Base-by-base conservation (phyloP, 2,888 invertebrate species). In the Carterocephalus palaemon region DNA sequence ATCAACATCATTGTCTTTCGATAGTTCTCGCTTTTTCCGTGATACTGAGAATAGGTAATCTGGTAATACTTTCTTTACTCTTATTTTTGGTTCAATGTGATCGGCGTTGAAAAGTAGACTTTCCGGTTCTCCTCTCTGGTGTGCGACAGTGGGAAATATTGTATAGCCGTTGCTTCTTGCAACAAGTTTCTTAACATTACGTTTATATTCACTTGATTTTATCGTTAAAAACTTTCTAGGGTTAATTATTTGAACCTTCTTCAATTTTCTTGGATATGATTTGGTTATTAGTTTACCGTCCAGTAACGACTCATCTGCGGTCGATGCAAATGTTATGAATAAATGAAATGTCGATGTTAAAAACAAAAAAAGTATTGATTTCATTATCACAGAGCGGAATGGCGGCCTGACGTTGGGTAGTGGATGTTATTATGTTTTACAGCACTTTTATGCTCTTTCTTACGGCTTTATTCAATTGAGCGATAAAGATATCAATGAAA, bases 61-160 rank as follows among this genome's bases (percentile, higher is more conserved):
- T 0, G 64, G 53, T 7, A 73, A 46, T 3, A 68, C 54, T 54
- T 75, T 83, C 47, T 78, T 77, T 0, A 73, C 64, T 45, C 74
- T 65, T 0, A 54, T 13, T 31, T 67, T 75, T 17, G 56, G 53
- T 2, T 66, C 59, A 1, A 17, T 19, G 3, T 50, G 42, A 1
- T 64, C 63, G 2, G 56, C 19, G 2, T 67, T 62, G 24, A 77
- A 75, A 37, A 64, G 67, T 0, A 64, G 66, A 26, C 72, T 78
- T 1, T 73, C 68, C 0, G 73, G 70, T 0, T 67, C 49, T 12
- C 53, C 49, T 0, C 36, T 3, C 3, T 28, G 37, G 2, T 45
- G 50, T 9, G 23, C 51, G 1, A 66, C 46, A 0, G 56, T 32
- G 9, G 73, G 66, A 22, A 77, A 82, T 0, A 47, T 72, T 0